Evolutionary conservation across 2,797 vertebrate species (phyloP).

Genomic region (Fundulus diaphanus): DNA sequence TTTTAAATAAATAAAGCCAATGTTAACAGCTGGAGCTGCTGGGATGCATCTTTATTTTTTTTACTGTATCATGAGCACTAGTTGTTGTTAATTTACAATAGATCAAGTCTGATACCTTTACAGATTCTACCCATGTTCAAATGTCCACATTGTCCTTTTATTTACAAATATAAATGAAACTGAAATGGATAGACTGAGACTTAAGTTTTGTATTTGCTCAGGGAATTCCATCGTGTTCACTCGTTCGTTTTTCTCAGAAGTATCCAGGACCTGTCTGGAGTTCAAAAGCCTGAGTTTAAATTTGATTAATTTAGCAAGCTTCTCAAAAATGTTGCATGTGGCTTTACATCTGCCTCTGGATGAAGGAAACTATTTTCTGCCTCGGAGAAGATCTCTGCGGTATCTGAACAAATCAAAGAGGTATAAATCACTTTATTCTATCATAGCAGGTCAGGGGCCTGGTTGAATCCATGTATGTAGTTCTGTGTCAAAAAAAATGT

Average conservation of each 20-base stretch:
- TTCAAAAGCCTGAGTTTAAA: constrained; percentile 4
- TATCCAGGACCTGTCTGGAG: background rate
- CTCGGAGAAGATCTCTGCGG: constrained; percentile 8
- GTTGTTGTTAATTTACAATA: background rate
- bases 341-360: constrained; percentile 12
- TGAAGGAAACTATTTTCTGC: constrained; percentile 24
- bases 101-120: background rate
- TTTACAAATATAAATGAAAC: background rate
- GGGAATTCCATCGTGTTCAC: background rate
- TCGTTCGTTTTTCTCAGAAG: constrained; percentile 7
- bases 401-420: constrained; percentile 36
- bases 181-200: background rate
- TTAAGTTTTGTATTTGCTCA: background rate
- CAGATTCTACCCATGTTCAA: background rate
- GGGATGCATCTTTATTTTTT: background rate
- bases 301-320: constrained; percentile 20
- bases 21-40: background rate
- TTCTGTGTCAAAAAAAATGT: constrained; percentile 53
- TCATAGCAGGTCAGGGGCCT: constrained; percentile 35
- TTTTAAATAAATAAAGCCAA: background rate
- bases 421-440: constrained; percentile 48
- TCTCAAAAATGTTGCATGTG: constrained; percentile 9
- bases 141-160: background rate
- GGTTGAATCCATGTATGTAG: constrained; percentile 68
- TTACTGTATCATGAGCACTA: background rate